Evolutionary conservation across 53 echinoderm and acorn worm genomes (phyloP), one percentile per base, ranked within the genome.

Genomic region (Crossaster papposus): DNA sequence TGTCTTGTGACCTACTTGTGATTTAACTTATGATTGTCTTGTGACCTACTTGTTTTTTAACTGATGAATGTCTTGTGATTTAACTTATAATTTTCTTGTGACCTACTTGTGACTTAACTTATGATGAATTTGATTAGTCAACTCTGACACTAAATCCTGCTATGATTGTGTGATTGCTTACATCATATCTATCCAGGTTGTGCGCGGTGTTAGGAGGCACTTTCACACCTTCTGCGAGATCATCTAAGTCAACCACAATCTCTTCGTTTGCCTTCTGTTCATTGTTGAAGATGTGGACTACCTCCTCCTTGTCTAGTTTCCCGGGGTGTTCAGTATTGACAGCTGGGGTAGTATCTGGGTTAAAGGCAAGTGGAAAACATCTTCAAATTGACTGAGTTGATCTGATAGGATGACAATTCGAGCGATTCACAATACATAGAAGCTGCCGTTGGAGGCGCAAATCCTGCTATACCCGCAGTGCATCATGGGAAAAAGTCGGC

Each of bases 201-300:
- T 99, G 90, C 4, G 68, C 82, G 7, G 89, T 29, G 79, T 99
- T 99, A 4, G 99, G 99, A 2, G 99, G 99, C 5, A 76, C n/a
- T 3, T 92, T 24, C 15, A 91, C 92, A 9, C 92, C 95, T 0
- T 79, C 26, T 0, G 91, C 93, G 1, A 99, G 58, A 2, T 94
- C 90, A 7, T 94, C 87, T 2, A 82, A 72, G 30, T 96, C 91
- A 12, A 99, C 55, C 37, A 93, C 82, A 30, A 96, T 96, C 92
- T 99, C 98, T 72, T 99, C 99, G 37, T 92, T 85, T 4, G 78
- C 88, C 12, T 36, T 80, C 81, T 99, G 99, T 30, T 99, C 99
- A 14, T 81, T 58, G 88, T 96, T 99, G 87, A 93, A 96, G n/a
- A 96, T 72, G 54, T 95, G 82, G 78, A 99, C 86, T 20, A 95